phyloP scores from a whole-genome alignment of 1,140 invertebrate species.

The Acromyrmex echinatior region DNA sequence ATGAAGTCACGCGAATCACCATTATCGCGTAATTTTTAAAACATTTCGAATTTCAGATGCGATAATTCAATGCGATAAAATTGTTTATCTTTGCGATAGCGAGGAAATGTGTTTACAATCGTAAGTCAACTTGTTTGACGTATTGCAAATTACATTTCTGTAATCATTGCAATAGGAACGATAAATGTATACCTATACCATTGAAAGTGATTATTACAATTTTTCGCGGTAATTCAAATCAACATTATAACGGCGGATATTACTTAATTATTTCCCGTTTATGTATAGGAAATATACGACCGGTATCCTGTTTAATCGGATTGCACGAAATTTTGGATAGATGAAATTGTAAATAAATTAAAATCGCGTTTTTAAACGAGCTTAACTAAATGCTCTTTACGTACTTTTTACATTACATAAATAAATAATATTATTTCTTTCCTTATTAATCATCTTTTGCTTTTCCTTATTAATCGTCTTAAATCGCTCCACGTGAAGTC shows the following conservation, averaged over 20 bases:
- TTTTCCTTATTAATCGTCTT: background rate
- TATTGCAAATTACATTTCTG: constrained; percentile 28
- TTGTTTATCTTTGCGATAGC: constrained; percentile 11
- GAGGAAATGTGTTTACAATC: background rate
- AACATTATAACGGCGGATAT: constrained; percentile 32
- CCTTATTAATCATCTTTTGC: background rate
- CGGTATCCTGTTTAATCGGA: constrained; percentile 24
- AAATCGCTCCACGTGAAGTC: constrained; percentile 20
- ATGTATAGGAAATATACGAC: constrained; percentile 32
- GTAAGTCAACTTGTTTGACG: background rate
- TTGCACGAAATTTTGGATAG: constrained; percentile 65
- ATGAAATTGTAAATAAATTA: constrained; percentile 68
- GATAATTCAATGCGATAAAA: constrained; percentile 18
- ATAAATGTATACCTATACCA: constrained; percentile 25
- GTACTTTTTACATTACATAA: constrained; percentile 70
- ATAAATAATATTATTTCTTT: constrained; percentile 71
- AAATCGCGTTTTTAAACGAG: constrained; percentile 11
- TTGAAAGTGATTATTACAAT: constrained; percentile 23
- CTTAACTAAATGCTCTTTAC: constrained; percentile 66
- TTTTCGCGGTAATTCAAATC: constrained; percentile 10
- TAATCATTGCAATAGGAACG: constrained; percentile 36
- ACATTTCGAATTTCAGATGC: constrained; percentile 24
- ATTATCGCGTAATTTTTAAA: constrained; percentile 23
- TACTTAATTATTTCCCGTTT: constrained; percentile 46
- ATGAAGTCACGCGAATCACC: constrained; percentile 17